Conservation (phyloP, 2,797 vertebrate species). For the Spinibarbus caldwelli region DNA sequence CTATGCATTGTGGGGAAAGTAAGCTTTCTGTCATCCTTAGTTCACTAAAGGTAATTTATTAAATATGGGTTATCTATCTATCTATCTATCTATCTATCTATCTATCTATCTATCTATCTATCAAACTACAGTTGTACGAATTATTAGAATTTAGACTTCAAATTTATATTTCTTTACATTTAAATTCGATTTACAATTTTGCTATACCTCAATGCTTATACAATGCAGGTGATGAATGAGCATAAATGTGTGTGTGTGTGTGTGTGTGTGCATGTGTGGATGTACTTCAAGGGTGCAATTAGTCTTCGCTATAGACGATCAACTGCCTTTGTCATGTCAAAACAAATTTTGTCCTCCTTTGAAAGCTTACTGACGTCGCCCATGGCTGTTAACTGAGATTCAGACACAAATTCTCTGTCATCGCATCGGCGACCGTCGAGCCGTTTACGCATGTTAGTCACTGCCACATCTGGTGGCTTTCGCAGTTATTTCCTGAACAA, state of each 20-base stretch:
- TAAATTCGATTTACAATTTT: background rate
- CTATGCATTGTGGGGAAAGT: too few relatives aligned
- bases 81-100: slow-evolving; percentile 1
- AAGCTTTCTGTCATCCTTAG: too few relatives aligned
- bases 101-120: background rate
- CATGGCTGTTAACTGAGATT: slow-evolving; percentile 58
- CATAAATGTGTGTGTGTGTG: background rate
- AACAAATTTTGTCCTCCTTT: slow-evolving; percentile 78
- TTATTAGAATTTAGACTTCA: background rate
- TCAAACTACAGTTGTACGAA: background rate
- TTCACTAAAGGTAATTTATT: too few relatives aligned
- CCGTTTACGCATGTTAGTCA: slow-evolving; percentile 80
- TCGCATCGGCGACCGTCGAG: slow-evolving; percentile 65
- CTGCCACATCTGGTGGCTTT: slow-evolving; percentile 76
- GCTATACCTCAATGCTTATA: background rate
- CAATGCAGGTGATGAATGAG: slow-evolving; percentile 1
- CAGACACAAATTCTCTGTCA: slow-evolving; percentile 48
- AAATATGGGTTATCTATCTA: background rate
- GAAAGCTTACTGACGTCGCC: slow-evolving; percentile 58
- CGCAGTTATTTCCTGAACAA: slow-evolving; percentile 58
- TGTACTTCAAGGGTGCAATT: slow-evolving; percentile 53
- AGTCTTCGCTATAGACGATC: slow-evolving; percentile 53
- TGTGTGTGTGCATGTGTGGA: background rate
- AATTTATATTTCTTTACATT: background rate
- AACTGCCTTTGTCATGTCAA: slow-evolving; percentile 71